Evolutionary conservation across 2,888 invertebrate species (phyloP), one percentile per base, ranked within the genome.

Genomic region (Amphipoea lucens): DNA sequence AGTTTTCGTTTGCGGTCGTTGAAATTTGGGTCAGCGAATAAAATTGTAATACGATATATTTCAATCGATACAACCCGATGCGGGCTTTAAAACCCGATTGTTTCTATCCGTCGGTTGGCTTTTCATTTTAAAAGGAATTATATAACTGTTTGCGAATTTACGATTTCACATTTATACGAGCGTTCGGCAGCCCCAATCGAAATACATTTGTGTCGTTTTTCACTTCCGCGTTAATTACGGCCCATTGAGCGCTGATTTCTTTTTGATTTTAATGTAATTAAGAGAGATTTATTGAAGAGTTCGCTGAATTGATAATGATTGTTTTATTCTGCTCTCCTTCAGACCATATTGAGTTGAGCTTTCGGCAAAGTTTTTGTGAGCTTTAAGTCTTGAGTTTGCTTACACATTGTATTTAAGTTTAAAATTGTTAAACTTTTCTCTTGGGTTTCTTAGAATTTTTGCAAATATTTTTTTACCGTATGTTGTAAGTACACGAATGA

Each of bases 21-120:
- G 87, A 91, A 89, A 94, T 93, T 92, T 92, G 92, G 94, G 94
- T 94, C 94, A 93, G 87, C 91, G 91, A 89, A 93, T 93, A 91
- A 92, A 93, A 93, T 92, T 90, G 91, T 90, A 91, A 91, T 88
- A 83, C 86, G 69, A 86, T 88, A 87, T 87, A 88, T 87, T 88
- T 88, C 85, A 84, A 88, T 87, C 90, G 82, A 89, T 86, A 89
- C 88, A 84, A 74, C 77, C 81, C 76, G 76, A 83, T 79, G 78
- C 79, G 84, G 83, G 86, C 81, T 88, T 90, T 85, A 88, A 87
- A 90, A 87, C 83, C 65, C 79, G 78, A 84, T 85, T 79, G 83
- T 82, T 85, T 82, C 77, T 79, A 84, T 84, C 76, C 74, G 68
- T 70, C 65, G 70, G 68, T 63, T 69, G 83, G 74, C 69, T 86